Evolutionary conservation across 2,888 invertebrate genomes (phyloP), one percentile per base, ranked within the genome.

Genomic region (Melangyna quadrimaculata): DNA sequence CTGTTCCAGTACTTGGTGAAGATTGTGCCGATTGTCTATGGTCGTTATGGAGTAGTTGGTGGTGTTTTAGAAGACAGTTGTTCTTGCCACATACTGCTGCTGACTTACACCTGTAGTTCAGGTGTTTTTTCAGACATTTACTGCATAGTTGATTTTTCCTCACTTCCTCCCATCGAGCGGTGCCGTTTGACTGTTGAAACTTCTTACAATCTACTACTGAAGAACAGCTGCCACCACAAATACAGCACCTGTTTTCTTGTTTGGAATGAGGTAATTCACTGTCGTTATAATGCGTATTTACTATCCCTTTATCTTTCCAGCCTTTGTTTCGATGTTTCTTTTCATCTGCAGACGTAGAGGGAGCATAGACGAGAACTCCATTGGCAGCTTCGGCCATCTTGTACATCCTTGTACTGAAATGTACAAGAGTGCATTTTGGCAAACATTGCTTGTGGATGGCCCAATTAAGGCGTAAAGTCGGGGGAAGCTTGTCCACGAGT

Each of bases 401-500:
- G 24, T 74, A 75, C 10, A 63, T 48, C 67, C 67, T 67, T n/a
- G 17, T 9, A 17, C 22, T 75, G 14, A 75, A 75, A 14, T 75
- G 32, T 6, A 14, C n/a, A 10, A 59, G 55, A 3, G 43, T 74
- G 8, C 74, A 74, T 6, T 9, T 65, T 6, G 74, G 45, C n/a
- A 67, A 22, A 2, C 14, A 40, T 35, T 55, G 65, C 22, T 71
- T 81, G 65, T 81, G 48, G 19, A 65, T 29, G 4, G 63, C 71
- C 81, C 75, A 77, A 19, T 65, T 43, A 9, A 77, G 72, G 6
- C 67, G 71, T 10, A 77, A 43, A 6, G 37, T 32, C 0, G 72
- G 29, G 1, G 77, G 77, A 7, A 82, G 55, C 40, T 78, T 82
- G 5, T 77, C 75, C 10, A 65, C 35, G 12, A 82, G 65, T 32